Base-by-base conservation (phyloP, 2,113 vertebrate species). In the Daphoenositta chrysoptera region DNA sequence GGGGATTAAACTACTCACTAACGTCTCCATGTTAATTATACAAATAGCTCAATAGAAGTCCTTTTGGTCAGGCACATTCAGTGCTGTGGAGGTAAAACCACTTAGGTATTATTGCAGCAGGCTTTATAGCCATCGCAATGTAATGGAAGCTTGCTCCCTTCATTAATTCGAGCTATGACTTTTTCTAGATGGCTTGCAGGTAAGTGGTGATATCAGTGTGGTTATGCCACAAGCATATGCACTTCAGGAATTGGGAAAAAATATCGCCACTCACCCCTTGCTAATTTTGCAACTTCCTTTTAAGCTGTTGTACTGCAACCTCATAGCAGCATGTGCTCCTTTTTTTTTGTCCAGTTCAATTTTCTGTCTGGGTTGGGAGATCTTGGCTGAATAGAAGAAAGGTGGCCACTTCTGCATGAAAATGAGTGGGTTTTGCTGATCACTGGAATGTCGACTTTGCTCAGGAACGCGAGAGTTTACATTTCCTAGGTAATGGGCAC, bases 401-500 rank as follows among this genome's bases (percentile, higher is more conserved):
- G 47, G 76, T 89, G 86, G 30, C 40, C 79, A 91, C 89, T 77
- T 84, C 39, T 82, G 23, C 44, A 35, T 54, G 54, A 94, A 96
- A 96, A 93, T 85, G 48, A 81, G 77, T 44, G 78, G 66, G 27
- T 83, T 96, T 96, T 79, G 45, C 60, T 76, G 44, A 84, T 92
- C 80, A 56, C 60, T 72, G 63, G 91, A 95, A 84, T 4, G 15
- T 78, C 27, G 7, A 71, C 68, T 97, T 93, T 72, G 76, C 73
- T 92, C 63, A 94, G 78, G 88, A 95, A 93, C 66, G 63, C 1
- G 14, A 78, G 89, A 91, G 47, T 89, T 96, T 95, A 96, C 63
- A 95, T 97, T 96, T 96, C 95, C 93, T 90, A 90, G 91, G 93
- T 93, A 97, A 97, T 94, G 90, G 85, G 83, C 73, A 95, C 90